Conservation (phyloP, 2,113 vertebrate genomes). For the Tautogolabrus adspersus region DNA sequence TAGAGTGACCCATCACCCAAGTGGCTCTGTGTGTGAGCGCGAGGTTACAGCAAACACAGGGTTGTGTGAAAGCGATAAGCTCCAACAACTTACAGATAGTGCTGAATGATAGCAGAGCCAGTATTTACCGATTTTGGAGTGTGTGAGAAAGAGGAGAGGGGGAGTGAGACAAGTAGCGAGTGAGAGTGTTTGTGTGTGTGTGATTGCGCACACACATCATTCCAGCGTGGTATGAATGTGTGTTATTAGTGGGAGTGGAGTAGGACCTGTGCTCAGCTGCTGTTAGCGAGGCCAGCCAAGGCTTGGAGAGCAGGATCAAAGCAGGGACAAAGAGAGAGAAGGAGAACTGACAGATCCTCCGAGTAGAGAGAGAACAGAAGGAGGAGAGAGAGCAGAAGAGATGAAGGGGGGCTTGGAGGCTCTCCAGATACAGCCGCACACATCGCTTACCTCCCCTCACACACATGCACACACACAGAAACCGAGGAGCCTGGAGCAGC, state of each 20-base stretch:
- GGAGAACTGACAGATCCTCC: conserved; percentile 81
- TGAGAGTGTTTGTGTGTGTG: conserved; percentile 25
- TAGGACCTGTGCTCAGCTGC: conserved; percentile 79
- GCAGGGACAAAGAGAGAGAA: conserved; percentile 79
- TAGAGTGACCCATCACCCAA: conserved; percentile 60
- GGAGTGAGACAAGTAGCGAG: conserved; percentile 40
- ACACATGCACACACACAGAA: conserved; percentile 50
- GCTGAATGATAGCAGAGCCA: conserved; percentile 59
- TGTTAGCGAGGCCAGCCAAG: conserved; percentile 79
- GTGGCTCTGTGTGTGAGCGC: conserved; percentile 40
- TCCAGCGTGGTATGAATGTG: conserved; percentile 64
- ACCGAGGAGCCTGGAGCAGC: conserved; percentile 71
- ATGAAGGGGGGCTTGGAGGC: conserved; percentile 74
- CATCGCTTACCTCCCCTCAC: conserved; percentile 69
- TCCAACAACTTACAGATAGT: conserved; percentile 60
- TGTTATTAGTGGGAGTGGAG: conserved; percentile 80
- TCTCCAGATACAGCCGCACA: conserved; percentile 79
- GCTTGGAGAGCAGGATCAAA: conserved; percentile 80
- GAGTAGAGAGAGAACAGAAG: conserved; percentile 77
- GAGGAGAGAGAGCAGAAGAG: conserved; percentile 71
- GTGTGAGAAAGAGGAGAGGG: conserved; percentile 50
- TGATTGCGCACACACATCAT: conserved; percentile 48
- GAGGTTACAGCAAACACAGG: conserved; percentile 53
- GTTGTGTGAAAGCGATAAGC: conserved; percentile 56
- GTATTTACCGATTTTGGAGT: conserved; percentile 64